Base-by-base conservation (phyloP, 2,888 invertebrate genomes). In the Drosophila tripunctata region DNA sequence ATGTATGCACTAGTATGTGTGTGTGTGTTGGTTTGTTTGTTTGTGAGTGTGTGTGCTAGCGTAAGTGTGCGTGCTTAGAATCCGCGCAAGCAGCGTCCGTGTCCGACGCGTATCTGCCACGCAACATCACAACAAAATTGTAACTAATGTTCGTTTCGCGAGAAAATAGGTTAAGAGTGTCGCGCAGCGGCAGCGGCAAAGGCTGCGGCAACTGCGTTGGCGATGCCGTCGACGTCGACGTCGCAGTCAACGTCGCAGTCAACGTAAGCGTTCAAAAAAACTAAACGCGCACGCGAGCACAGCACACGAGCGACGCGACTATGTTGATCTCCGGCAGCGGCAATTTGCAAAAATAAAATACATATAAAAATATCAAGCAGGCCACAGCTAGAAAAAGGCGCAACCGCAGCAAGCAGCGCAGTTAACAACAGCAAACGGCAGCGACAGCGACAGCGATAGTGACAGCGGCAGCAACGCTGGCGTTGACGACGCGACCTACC, bases 51-150 rank as follows among this genome's bases (percentile, higher is more conserved):
- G 33, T 64, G 76, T 54, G 50, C 77, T 73, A 73, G 66, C 77
- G 67, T 76, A 72, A 77, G 57, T 74, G 65, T 76, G 78, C 66
- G 79, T 82, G 67, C 54, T 80, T 88, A 88, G 81, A 82, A 82
- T 82, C 62, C 87, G 88, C 87, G 87, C 82, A 87, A 84, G 80
- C 87, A 88, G 75, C 86, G 89, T 87, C 87, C 89, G 87, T 77
- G 79, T 80, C 87, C 87, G 76, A 75, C 89, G 89, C 89, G 88
- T 88, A 89, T 89, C 89, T 88, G 87, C 83, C 88, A 90, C 89
- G 87, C 89, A 88, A 90, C 89, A 90, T 90, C 89, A 89, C 90
- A 90, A 89, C 90, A 90, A 88, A 90, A 89, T 87, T 89, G 89
- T 89, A 90, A 90, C 90, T 90, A 89, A 89, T 87, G 90, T 78